Percentiles rank a stretch among this genome's conserved stretches.
phyloP scores from a whole-genome alignment of 64 coral and sea anemone species.

The Cladopsammia gracilis region DNA sequence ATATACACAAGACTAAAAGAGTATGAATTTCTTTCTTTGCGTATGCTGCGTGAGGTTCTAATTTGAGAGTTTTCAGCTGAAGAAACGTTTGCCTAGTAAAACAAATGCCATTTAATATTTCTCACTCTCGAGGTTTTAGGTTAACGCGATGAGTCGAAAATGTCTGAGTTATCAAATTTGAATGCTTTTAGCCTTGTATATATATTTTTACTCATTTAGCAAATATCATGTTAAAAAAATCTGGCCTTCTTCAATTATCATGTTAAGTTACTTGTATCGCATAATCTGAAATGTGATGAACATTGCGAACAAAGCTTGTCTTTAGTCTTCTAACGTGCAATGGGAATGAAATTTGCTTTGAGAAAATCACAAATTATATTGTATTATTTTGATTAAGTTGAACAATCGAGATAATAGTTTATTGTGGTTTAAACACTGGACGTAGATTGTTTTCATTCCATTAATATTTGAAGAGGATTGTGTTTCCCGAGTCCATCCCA shows the following conservation, averaged over 20 bases:
- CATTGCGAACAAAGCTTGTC: neutral
- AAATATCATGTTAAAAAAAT: neutral
- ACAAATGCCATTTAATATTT: too few species aligned
- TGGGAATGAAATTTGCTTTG: neutral
- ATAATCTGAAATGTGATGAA: neutral
- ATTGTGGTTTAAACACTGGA: neutral
- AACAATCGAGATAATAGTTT: neutral
- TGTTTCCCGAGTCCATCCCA: neutral
- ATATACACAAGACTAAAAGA: too few species aligned
- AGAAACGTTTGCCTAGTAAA: too few species aligned
- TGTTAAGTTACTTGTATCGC: neutral
- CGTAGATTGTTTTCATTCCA: neutral
- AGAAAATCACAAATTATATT: neutral
- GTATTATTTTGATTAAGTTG: neutral
- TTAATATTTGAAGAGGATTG: neutral
- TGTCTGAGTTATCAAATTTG: neutral
- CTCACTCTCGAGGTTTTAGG: too few species aligned
- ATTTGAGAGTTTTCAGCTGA: too few species aligned
- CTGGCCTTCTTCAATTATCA: neutral
- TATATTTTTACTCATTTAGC: slow-evolving; percentile 12
- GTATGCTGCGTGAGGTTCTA: too few species aligned
- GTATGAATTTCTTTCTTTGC: too few species aligned
- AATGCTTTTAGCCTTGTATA: neutral
- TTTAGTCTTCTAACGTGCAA: neutral
- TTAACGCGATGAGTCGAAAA: too few species aligned